Base-by-base conservation (phyloP, 2,797 vertebrate genomes). In the Sebastes iracundus region DNA sequence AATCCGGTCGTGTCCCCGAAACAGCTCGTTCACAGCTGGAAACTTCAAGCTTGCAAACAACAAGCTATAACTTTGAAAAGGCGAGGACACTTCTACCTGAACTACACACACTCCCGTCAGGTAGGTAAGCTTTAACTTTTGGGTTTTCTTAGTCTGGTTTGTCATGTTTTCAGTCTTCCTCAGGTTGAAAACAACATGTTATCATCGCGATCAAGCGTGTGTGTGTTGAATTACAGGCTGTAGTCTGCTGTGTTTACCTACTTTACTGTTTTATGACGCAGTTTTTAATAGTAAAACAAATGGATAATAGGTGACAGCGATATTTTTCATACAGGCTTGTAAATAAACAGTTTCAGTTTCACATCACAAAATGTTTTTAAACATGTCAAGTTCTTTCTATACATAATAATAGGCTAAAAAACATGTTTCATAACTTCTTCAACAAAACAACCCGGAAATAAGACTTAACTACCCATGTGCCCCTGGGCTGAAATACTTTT, bases 141-240 rank as follows among this genome's bases (percentile, higher is more conserved):
- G 2, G 16, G 16, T 11, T 25, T 2, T 18, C 0, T 23, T 7
- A 2, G 11, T 1, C 0, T 71, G 46, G 1, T 63, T 0, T 13
- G 9, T 66, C 68, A 11, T 72, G 38, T 73, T 82, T 58, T 56
- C 16, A 6, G 3, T 11, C 12, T 38, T 42, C 25, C 13, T 68
- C 38, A 16, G 30, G 8, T 6, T 6, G 2, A 12, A 46, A 23
- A 33, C 18, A 14, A 7, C 27, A 9, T 73, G 27, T 59, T n/a
- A 3, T 1, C 62, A 16, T 30, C n/a, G 46, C 13, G 1, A 5
- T 56, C 1, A 28, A 10, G 2, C 2, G 12, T 75, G 12, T 35
- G 46, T 67, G 23, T 68, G 69, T 6, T 32, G 28, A 16, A 16
- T 66, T 53, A 13, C 3, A 46, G 42, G 8, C 18, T 12, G 6